These are phyloP conservation scores for Pelochelys cantorii DNA, from an alignment of 2,797 vertebrate genomes.

Conservation along the genomic window DNA sequence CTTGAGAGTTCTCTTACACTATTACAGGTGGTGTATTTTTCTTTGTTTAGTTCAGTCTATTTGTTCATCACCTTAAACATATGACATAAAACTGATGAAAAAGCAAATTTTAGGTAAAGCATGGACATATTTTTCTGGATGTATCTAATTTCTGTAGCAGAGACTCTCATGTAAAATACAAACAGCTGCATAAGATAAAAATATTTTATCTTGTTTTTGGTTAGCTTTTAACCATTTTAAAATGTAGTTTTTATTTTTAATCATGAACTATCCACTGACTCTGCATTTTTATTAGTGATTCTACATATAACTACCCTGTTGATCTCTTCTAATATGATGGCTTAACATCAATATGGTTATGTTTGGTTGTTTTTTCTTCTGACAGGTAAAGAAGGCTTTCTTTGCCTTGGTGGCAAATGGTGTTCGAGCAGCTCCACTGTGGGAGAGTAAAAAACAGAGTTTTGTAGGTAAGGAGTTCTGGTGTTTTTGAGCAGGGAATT, in stretches of 20 bases:
- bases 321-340: neutral
- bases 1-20: neutral
- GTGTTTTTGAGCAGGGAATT: neutral
- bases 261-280: neutral
- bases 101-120: neutral
- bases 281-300: neutral
- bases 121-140: neutral
- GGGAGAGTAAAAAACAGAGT: constrained; percentile 98
- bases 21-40: neutral
- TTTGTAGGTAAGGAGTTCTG: constrained; percentile 92
- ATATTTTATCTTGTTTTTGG: neutral
- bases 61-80: neutral
- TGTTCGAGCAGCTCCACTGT: constrained; percentile 95
- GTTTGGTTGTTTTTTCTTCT: neutral
- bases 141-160: neutral
- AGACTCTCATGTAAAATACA: neutral
- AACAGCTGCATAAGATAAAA: neutral
- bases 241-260: constrained; percentile 3
- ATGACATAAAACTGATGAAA: neutral
- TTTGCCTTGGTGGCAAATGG: constrained; percentile 98
- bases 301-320: neutral
- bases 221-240: neutral
- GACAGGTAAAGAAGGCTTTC: constrained; percentile 97
- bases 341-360: neutral
- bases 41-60: neutral